Conservation (phyloP, 2,113 vertebrate species). For the Nanger granti region DNA sequence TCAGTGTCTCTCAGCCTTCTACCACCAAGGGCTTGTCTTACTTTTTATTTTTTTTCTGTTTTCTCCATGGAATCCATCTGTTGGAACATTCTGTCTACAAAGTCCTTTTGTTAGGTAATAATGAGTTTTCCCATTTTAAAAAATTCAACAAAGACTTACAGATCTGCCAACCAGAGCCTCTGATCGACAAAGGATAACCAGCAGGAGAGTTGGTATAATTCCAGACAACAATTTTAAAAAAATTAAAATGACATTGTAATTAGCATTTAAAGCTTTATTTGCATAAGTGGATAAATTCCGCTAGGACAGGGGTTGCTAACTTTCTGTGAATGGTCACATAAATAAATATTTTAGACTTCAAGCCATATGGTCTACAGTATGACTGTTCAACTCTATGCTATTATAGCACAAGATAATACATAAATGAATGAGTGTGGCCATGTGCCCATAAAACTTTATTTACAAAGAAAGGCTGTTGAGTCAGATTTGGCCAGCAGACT, state of each 20-base stretch:
- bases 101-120: constrained; percentile 42
- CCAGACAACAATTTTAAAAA: background rate
- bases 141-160: constrained; percentile 37
- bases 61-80: constrained; percentile 10
- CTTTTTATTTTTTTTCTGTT: background rate
- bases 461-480: background rate
- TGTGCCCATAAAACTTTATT: background rate
- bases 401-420: background rate
- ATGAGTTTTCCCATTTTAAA: constrained; percentile 46
- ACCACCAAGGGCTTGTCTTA: background rate
- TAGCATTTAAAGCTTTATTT: background rate
- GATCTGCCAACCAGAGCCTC: constrained; percentile 13
- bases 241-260: background rate
- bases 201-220: background rate
- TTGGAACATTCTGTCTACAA: constrained; percentile 38
- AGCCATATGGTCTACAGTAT: background rate
- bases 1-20: background rate
- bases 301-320: background rate
- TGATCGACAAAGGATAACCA: background rate
- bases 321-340: background rate
- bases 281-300: background rate
- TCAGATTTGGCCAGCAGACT: background rate
- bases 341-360: background rate
- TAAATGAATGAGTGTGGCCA: background rate
- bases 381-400: background rate